Evolutionary conservation across 2,888 invertebrate genomes (phyloP).

Genomic region (Dioctria linearis): DNA sequence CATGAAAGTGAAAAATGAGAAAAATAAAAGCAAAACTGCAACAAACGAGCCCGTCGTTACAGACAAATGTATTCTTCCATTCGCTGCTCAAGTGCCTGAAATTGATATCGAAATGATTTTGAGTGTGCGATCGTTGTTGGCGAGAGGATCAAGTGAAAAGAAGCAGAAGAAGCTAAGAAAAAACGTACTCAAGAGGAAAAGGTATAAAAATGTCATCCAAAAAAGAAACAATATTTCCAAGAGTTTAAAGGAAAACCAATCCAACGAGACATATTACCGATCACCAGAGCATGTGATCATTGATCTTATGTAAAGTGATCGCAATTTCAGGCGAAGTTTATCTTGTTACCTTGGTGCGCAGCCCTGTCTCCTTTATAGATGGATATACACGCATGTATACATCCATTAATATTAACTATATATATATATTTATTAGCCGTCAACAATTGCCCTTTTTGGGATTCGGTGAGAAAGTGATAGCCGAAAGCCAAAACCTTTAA

Average conservation of each 20-base stretch:
- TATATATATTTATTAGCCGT: slow-evolving; percentile 15
- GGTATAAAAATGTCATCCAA: slow-evolving; percentile 45
- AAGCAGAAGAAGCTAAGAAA: slow-evolving; percentile 9
- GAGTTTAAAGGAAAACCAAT: slow-evolving; percentile 54
- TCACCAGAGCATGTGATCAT: slow-evolving; percentile 56
- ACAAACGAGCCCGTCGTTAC: not conserved
- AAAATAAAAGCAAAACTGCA: not conserved
- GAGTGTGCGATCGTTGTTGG: not conserved
- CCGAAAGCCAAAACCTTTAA: slow-evolving; percentile 46
- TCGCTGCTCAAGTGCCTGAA: slow-evolving; percentile 36
- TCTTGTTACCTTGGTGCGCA: slow-evolving; percentile 41
- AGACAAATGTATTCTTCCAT: slow-evolving; percentile 5
- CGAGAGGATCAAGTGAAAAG: slow-evolving; percentile 16
- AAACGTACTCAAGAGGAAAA: slow-evolving; percentile 16
- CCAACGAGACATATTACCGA: slow-evolving; percentile 50
- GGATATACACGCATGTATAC: not conserved
- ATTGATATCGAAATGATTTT: slow-evolving; percentile 34
- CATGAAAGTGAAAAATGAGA: slow-evolving; percentile 29
- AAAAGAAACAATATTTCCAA: slow-evolving; percentile 43
- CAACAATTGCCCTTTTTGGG: slow-evolving; percentile 41
- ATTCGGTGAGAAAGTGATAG: slow-evolving; percentile 47
- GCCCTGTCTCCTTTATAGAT: slow-evolving; percentile 32
- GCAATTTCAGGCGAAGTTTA: slow-evolving; percentile 59
- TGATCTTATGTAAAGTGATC: slow-evolving; percentile 60
- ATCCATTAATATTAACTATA: too few species aligned